Base-by-base conservation (phyloP, 1,140 invertebrate genomes). In the Meloidogyne hapla region DNA sequence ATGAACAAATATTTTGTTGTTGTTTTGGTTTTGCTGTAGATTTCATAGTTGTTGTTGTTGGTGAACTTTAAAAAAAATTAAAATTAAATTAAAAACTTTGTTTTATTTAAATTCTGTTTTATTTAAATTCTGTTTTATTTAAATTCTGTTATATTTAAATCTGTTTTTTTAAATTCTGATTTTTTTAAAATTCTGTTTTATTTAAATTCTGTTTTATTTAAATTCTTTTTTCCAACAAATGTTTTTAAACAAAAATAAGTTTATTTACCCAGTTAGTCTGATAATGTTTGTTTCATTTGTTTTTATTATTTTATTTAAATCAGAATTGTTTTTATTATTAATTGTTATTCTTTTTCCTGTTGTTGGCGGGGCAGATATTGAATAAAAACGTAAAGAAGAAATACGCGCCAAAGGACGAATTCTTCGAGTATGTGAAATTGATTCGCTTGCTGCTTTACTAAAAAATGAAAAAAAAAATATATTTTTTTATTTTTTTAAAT, bases 11-110 rank as follows among this genome's bases (percentile, higher is more conserved):
- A 25, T 45, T 66, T n/a, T 73, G 28, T 23, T 80, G 77, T 62
- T 79, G 63, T 56, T 77, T 79, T 21, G 79, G 70, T 61, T 68
- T 74, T 67, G 71, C 79, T 62, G 62, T 62, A 12, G 26, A 33
- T 48, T 81, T 77, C 21, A 68, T 66, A n/a, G 10, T 61, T 25
- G 42, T 66, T 65, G 64, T 64, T 68, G 40, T 28, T 15, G 48
- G 9, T 56, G 33, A 10, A 21, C 21, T 33, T 38, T 74, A 25
- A 15, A 74, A 21, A 69, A 15, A 21, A 74, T 9, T 66, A n/a
- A 56, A n/a, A n/a, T n/a, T 33, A 33, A 6, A 6, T 33, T 33
- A 33, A 33, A 33, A 33, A 33, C 9, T 33, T 8, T 33, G 33
- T 33, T 33, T 33, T 33, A n/a, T n/a, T n/a, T n/a, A n/a, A n/a